phyloP scores from a whole-genome alignment of 2,888 invertebrate species.

The Entomobrya proxima region DNA sequence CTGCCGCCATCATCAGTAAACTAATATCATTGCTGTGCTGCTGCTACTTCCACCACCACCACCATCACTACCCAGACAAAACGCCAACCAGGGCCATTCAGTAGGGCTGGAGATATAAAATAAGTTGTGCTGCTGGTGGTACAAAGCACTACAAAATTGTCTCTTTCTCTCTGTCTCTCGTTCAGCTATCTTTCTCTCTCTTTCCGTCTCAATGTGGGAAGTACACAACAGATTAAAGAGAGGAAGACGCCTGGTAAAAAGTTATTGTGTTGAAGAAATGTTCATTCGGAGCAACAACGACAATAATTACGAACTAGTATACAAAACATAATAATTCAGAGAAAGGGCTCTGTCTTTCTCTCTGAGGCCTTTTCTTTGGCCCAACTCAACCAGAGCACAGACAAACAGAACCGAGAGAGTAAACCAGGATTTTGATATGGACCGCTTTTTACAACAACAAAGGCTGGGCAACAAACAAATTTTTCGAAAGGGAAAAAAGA shows the following conservation, averaged over 20 bases:
- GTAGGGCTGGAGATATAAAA: too few relatives aligned
- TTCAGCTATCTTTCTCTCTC: too few relatives aligned
- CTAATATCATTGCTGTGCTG: too few relatives aligned
- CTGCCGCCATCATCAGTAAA: too few relatives aligned
- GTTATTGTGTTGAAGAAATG: constrained; percentile 50
- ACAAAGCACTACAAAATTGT: background rate
- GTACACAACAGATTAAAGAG: constrained; percentile 38
- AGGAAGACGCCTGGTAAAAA: constrained; percentile 40
- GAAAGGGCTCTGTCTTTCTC: background rate
- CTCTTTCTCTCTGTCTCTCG: background rate
- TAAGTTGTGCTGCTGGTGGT: too few relatives aligned
- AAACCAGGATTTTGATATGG: constrained; percentile 21
- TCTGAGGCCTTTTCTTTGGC: background rate
- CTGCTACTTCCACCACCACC: background rate
- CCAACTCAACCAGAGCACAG: background rate
- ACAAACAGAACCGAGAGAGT: too few relatives aligned
- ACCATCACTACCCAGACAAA: too few relatives aligned
- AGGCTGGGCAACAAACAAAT: background rate
- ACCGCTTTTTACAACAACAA: constrained; percentile 20
- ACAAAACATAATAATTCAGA: constrained; percentile 40
- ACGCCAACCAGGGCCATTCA: too few relatives aligned
- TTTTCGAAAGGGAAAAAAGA: constrained; percentile 1
- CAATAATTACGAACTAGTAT: constrained; percentile 34
- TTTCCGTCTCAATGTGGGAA: background rate
- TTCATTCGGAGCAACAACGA: constrained; percentile 34